These are phyloP conservation scores for Zoanthus sansibaricus DNA, from an alignment of 92 coral and sea anemone genomes.

Conservation along the genomic window DNA sequence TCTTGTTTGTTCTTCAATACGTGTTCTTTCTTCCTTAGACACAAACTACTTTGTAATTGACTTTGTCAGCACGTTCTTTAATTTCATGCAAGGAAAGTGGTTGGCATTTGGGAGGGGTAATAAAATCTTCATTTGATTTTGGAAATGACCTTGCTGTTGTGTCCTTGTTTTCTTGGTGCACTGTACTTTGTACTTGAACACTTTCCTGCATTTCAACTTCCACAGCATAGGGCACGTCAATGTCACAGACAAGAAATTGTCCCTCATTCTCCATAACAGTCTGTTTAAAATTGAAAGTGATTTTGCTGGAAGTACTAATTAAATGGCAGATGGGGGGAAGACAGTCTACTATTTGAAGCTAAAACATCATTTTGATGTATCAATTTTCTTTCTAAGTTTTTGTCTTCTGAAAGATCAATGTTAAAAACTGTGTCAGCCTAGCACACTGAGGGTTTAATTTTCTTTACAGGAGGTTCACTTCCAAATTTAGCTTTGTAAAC, in stretches of 20 bases:
- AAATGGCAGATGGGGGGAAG: conserved; percentile 51
- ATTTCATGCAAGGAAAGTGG: no score
- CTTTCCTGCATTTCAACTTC: neutral
- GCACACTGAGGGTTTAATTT: neutral
- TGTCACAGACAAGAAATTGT: neutral
- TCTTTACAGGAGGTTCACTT: conserved; percentile 15
- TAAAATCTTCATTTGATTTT: no score
- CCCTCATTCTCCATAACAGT: neutral
- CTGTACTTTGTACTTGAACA: no score
- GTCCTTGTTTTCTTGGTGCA: no score
- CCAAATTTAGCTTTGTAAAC: conserved; percentile 47
- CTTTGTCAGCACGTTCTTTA: no score
- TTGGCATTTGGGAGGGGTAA: no score
- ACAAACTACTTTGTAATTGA: no score
- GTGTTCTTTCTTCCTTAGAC: no score
- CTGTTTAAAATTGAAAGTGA: neutral
- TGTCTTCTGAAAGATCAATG: conserved; percentile 7
- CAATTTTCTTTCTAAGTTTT: conserved; percentile 28
- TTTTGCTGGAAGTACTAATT: neutral
- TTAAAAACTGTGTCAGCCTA: conserved; percentile 41
- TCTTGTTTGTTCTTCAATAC: no score
- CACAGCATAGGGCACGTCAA: neutral
- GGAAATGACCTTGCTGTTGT: no score
- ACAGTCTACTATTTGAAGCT: conserved; percentile 20
- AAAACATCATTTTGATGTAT: conserved; percentile 40